A percentile compares a stretch with the other conserved stretches of the same genome.
Conservation (phyloP, 2,888 invertebrate genomes). For the Andrena trimmerana region DNA sequence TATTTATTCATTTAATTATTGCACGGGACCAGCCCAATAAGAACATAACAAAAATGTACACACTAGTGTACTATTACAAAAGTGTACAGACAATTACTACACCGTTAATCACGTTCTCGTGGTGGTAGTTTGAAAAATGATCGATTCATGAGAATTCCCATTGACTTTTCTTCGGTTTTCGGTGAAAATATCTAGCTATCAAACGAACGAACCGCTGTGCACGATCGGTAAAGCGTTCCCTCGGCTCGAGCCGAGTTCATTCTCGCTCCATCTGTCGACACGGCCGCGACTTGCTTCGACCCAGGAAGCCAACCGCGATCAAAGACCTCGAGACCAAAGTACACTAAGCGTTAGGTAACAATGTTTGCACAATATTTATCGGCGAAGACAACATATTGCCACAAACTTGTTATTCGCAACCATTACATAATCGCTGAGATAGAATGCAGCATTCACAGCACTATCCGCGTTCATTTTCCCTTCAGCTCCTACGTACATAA, state of each 20-base stretch:
- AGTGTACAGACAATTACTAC: too few species aligned
- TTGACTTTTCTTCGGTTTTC: not conserved
- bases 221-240: constrained; percentile 4
- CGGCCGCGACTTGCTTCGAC: not conserved
- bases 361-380: not conserved
- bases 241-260: constrained; percentile 1
- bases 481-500: too few species aligned
- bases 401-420: not conserved
- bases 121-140: too few species aligned
- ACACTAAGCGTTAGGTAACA: too few species aligned
- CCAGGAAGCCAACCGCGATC: not conserved
- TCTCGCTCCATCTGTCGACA: constrained; percentile 18
- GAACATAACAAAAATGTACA: too few species aligned
- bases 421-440: too few species aligned
- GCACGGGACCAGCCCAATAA: too few species aligned
- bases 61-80: too few species aligned
- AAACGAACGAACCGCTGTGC: not conserved
- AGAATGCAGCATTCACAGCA: too few species aligned
- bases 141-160: not conserved
- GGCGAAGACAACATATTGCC: not conserved
- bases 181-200: not conserved
- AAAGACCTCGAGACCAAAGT: not conserved
- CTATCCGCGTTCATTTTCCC: too few species aligned
- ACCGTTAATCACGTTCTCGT: too few species aligned
- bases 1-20: too few species aligned